Evolutionary conservation across 2,888 invertebrate genomes (phyloP).

Genomic region (Piscicola geometra): DNA sequence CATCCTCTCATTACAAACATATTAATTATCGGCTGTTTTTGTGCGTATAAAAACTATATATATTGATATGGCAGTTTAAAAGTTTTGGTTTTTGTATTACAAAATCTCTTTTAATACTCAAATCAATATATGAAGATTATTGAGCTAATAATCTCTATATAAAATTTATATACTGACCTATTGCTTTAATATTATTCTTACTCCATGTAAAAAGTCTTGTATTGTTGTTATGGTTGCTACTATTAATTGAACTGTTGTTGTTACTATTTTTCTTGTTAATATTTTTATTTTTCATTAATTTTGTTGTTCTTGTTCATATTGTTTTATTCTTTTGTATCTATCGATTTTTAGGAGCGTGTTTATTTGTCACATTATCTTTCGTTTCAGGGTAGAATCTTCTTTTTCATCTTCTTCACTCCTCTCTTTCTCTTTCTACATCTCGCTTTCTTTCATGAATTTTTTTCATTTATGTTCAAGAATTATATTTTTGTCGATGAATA

Average conservation of each 20-base stretch:
- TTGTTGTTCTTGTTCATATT: constrained; percentile 2
- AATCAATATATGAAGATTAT: too few species aligned
- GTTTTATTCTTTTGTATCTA: not conserved
- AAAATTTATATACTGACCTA: too few species aligned
- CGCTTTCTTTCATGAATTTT: not conserved
- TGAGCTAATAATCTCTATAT: too few species aligned
- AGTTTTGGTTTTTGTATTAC: too few species aligned
- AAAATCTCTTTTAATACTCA: too few species aligned
- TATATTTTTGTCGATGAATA: constrained; percentile 9
- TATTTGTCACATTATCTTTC: constrained; percentile 14
- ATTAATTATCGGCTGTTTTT: too few species aligned
- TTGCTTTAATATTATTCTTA: not conserved
- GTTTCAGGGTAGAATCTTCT: constrained; percentile 18
- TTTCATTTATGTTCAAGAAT: not conserved
- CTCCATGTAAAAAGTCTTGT: not conserved
- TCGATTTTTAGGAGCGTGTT: constrained; percentile 1
- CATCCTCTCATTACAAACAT: too few species aligned
- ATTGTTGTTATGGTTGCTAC: not conserved
- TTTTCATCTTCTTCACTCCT: constrained; percentile 2
- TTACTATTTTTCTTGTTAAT: not conserved
- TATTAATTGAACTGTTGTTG: not conserved
- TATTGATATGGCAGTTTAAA: too few species aligned
- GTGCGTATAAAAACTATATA: too few species aligned
- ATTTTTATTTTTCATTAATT: not conserved
- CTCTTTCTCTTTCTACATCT: not conserved